Evolutionary conservation across 1,140 invertebrate genomes (phyloP), one percentile per base, ranked within the genome.

Genomic region (Ganaspis sp.): DNA sequence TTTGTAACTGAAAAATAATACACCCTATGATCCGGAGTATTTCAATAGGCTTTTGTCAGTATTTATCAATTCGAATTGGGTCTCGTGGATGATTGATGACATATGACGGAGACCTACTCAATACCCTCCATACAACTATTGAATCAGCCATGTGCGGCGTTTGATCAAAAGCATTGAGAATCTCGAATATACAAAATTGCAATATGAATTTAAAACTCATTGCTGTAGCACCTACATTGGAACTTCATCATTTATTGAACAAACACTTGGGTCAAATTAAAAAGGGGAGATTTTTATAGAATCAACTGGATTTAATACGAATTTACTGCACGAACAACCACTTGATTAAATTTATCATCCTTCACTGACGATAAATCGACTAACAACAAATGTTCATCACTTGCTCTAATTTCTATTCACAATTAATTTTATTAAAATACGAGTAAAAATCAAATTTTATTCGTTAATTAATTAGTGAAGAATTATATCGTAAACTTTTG

Each of bases 61-160:
- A 45, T 45, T 45, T 45, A 45, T 45, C 42, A 45, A 45, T 45
- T 45, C 42, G 42, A 45, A 45, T 45, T 45, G 42, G 42, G 42
- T 45, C 42, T 45, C 42, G 42, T 12, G 11, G 42, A 45, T 45
- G 42, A 45, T 45, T 45, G 42, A 45, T 45, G 42, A 15, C 11
- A 45, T 45, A 15, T 45, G 42, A 45, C 42, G 42, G 42, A 45
- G 42, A 45, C 42, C 42, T 45, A 45, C 38, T 40, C 42, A 45
- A 45, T 45, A 45, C 42, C 11, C 12, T 15, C 42, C 15, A 45
- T 45, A 45, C 42, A 45, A 45, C 42, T 45, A 45, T 45, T 45
- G 42, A 45, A 45, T 45, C 42, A 45, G 42, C n/a, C 42, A 45
- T 45, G 42, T 45, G 42, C 12, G 42, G 42, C 42, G 42, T 45